Percentiles rank a stretch among this genome's conserved stretches.
These are phyloP conservation scores for Formica exsecta DNA, from an alignment of 1,140 invertebrate genomes.

Conservation along the genomic window DNA sequence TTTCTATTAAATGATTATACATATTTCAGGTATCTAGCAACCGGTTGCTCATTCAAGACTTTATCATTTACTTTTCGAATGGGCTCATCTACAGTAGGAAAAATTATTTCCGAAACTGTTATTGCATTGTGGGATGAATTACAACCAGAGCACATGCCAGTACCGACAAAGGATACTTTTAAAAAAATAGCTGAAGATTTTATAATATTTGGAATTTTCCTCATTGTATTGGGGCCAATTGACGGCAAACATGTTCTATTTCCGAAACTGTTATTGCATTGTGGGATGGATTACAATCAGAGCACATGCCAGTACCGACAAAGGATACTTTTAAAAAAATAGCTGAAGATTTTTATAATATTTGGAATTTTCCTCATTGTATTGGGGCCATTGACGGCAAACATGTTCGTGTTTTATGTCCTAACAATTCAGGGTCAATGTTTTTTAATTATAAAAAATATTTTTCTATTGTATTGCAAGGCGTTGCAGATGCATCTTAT, in stretches of 20 bases:
- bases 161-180: conserved; percentile 77
- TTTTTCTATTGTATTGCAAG: conserved; percentile 75
- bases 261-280: conserved; percentile 66
- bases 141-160: conserved; percentile 59
- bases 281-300: conserved; percentile 60
- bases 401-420: conserved; percentile 57
- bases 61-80: conserved; percentile 69
- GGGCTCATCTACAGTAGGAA: conserved; percentile 68
- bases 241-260: conserved; percentile 65
- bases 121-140: conserved; percentile 67
- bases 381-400: conserved; percentile 50
- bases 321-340: conserved; percentile 75
- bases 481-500: conserved; percentile 78
- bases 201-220: not conserved
- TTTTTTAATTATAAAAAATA: conserved; percentile 73
- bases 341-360: conserved; percentile 1
- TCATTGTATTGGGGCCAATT: conserved; percentile 67
- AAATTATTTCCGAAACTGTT: conserved; percentile 69
- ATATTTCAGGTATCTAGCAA: conserved; percentile 17
- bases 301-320: conserved; percentile 67
- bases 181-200: conserved; percentile 37
- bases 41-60: conserved; percentile 15
- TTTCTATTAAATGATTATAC: not conserved
- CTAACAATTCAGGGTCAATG: conserved; percentile 65
- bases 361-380: conserved; percentile 50